phyloP scores from a whole-genome alignment of 2,797 vertebrate species.

The Neomorphus geoffroyi region DNA sequence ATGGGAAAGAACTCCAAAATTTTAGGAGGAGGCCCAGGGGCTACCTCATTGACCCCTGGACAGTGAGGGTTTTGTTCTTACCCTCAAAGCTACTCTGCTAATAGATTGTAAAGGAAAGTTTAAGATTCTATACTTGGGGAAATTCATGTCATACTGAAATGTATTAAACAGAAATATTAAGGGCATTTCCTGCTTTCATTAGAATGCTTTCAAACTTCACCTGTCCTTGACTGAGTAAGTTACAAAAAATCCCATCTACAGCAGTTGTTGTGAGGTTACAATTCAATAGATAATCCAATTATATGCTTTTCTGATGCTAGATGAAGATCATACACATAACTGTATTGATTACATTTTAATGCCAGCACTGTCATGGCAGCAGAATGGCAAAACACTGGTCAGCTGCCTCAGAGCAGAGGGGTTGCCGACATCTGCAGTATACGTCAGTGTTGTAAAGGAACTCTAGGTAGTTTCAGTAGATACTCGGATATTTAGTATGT shows the following conservation, averaged over 20 bases:
- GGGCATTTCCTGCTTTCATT: neutral
- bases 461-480: neutral
- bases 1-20: no score
- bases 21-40: no score
- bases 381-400: neutral
- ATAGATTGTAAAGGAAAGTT: neutral
- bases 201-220: neutral
- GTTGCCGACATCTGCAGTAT: neutral
- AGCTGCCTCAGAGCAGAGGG: neutral
- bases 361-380: neutral
- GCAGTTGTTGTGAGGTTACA: conserved; percentile 1
- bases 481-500: neutral
- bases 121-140: neutral
- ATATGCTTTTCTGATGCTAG: conserved; percentile 18
- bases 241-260: neutral
- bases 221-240: neutral
- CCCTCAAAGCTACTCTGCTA: neutral
- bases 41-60: no score
- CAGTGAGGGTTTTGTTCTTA: neutral
- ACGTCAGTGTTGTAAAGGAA: neutral
- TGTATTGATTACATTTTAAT: conserved; percentile 17
- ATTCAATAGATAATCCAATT: conserved; percentile 40
- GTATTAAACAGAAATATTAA: neutral
- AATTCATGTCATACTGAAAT: neutral
- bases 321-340: neutral